Conservation (phyloP, 2,888 invertebrate genomes). For the Drosophila recens region DNA sequence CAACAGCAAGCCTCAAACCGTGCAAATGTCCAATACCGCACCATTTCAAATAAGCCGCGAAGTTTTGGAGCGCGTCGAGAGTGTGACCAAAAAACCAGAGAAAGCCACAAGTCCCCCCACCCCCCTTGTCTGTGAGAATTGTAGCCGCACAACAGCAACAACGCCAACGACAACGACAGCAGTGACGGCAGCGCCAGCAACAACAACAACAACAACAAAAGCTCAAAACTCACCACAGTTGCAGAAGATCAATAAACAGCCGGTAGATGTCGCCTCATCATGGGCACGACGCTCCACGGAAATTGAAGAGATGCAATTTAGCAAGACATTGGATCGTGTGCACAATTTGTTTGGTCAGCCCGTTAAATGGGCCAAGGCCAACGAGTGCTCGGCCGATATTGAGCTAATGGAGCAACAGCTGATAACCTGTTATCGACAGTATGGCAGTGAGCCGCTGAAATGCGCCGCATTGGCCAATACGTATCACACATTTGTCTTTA, state of each 20-base stretch:
- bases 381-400: conserved; percentile 53
- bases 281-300: conserved; percentile 54
- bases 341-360: conserved; percentile 53
- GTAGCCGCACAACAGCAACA: conserved; percentile 1
- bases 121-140: conserved; percentile 30
- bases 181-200: not conserved
- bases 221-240: not conserved
- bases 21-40: conserved; percentile 56
- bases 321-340: conserved; percentile 57
- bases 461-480: conserved; percentile 58
- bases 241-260: conserved; percentile 18
- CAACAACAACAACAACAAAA: not conserved
- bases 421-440: conserved; percentile 55
- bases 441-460: conserved; percentile 53
- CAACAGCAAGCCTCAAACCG: conserved; percentile 66
- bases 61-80: conserved; percentile 59
- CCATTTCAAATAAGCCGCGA: conserved; percentile 60
- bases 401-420: conserved; percentile 50
- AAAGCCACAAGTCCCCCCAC: not conserved
- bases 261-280: conserved; percentile 11
- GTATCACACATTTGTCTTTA: conserved; percentile 64
- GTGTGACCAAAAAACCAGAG: conserved; percentile 20
- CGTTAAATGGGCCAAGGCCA: conserved; percentile 51
- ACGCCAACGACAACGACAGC: not conserved
- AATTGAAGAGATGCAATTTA: conserved; percentile 61